Conservation (phyloP, 2,888 invertebrate genomes). For the Zootermopsis nevadensis region DNA sequence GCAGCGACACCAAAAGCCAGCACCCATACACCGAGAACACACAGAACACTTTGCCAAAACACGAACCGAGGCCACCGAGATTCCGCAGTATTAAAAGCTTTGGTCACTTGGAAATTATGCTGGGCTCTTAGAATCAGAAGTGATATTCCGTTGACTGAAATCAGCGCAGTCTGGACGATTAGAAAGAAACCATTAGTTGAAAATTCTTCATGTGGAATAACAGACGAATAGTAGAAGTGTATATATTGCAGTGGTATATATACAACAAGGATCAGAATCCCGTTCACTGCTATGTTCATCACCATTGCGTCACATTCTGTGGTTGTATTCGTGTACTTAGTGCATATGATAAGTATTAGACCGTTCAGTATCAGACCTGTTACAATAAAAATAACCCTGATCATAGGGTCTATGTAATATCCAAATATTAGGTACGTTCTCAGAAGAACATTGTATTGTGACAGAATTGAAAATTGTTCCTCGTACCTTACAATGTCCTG, state of each 20-base stretch:
- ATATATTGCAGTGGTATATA: not conserved
- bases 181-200: not conserved
- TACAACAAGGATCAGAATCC: not conserved
- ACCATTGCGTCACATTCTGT: not conserved
- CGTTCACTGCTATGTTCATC: not conserved
- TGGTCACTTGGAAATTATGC: not conserved
- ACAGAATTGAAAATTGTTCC: not conserved
- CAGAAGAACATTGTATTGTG: not conserved
- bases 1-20: not conserved
- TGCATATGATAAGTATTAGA: not conserved
- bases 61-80: not conserved
- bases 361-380: not conserved
- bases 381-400: not conserved
- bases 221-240: not conserved
- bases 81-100: not conserved
- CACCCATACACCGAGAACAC: not conserved
- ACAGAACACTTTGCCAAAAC: not conserved
- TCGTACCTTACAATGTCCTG: not conserved
- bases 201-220: not conserved
- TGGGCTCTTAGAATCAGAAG: not conserved
- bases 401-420: conserved; percentile 8
- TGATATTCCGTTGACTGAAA: not conserved
- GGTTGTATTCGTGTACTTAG: not conserved
- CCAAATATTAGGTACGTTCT: not conserved
- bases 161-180: not conserved